phyloP scores from a whole-genome alignment of 2,113 vertebrate species.

The Vulpes lagopus region DNA sequence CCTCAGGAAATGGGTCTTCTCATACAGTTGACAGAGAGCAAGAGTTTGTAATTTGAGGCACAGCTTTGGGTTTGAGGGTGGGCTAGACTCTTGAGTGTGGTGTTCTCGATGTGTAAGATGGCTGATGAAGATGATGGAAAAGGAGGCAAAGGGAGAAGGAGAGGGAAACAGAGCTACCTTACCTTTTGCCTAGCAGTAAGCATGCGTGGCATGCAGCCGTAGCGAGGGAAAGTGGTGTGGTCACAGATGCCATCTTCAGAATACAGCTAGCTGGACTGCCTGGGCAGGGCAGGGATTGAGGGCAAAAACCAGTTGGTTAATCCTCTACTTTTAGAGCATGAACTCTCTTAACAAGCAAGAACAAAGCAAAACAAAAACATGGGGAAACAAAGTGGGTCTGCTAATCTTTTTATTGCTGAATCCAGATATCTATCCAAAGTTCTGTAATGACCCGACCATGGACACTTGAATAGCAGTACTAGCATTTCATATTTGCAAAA shows the following conservation, averaged over 20 bases:
- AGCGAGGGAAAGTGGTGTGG: neutral
- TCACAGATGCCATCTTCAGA: neutral
- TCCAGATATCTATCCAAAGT: neutral
- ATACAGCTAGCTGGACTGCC: neutral
- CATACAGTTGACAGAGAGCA: neutral
- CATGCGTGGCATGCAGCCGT: neutral
- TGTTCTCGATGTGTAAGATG: neutral
- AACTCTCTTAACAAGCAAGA: neutral
- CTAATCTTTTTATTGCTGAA: neutral
- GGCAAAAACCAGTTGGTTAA: neutral
- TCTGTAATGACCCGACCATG: neutral
- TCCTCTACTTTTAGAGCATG: neutral
- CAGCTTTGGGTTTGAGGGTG: neutral
- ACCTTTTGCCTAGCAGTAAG: neutral
- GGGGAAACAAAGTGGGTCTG: neutral
- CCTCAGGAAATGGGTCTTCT: neutral
- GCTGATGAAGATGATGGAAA: neutral
- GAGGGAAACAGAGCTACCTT: neutral
- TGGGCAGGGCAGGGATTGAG: neutral
- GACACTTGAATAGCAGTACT: neutral
- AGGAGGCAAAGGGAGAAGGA: neutral
- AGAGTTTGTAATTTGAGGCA: slow-evolving; percentile 16
- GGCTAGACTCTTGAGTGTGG: neutral
- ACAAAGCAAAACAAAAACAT: neutral
- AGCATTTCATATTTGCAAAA: slow-evolving; percentile 27